Conservation (phyloP, 2,797 vertebrate species). For the Heterohyrax brucei region DNA sequence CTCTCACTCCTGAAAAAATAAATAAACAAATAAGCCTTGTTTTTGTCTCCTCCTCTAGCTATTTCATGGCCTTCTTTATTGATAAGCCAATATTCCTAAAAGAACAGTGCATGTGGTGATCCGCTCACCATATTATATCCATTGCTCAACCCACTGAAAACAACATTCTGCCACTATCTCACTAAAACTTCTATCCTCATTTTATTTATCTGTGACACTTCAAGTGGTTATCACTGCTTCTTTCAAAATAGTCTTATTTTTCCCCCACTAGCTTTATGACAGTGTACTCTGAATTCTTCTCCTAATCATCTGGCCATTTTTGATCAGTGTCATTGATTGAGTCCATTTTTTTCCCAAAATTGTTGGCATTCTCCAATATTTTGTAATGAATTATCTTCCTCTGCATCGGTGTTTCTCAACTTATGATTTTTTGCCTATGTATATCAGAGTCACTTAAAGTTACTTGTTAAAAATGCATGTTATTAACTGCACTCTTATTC, state of each 20-base stretch:
- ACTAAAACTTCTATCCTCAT: conserved; percentile 20
- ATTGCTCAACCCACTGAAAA: not conserved
- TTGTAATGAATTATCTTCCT: not conserved
- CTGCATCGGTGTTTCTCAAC: conserved; percentile 42
- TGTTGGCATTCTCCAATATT: not conserved
- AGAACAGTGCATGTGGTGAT: not conserved
- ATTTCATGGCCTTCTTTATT: not conserved
- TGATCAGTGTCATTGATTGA: not conserved
- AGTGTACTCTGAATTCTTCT: conserved; percentile 6
- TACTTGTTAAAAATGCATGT: conserved; percentile 24
- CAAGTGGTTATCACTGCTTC: not conserved
- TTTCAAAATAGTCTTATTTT: conserved; percentile 38
- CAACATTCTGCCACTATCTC: not conserved
- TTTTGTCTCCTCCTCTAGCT: not conserved
- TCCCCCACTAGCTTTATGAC: not conserved
- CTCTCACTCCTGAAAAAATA: not conserved
- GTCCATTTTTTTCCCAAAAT: not conserved
- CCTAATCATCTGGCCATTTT: not conserved
- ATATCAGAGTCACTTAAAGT: conserved; percentile 33
- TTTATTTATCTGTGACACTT: not conserved
- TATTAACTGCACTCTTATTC: not conserved
- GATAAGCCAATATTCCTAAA: conserved; percentile 17
- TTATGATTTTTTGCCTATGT: not conserved
- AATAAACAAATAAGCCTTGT: conserved; percentile 1
- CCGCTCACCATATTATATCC: not conserved